phyloP scores from a whole-genome alignment of 2,797 vertebrate genomes.

The Zenarchopterus dispar region DNA sequence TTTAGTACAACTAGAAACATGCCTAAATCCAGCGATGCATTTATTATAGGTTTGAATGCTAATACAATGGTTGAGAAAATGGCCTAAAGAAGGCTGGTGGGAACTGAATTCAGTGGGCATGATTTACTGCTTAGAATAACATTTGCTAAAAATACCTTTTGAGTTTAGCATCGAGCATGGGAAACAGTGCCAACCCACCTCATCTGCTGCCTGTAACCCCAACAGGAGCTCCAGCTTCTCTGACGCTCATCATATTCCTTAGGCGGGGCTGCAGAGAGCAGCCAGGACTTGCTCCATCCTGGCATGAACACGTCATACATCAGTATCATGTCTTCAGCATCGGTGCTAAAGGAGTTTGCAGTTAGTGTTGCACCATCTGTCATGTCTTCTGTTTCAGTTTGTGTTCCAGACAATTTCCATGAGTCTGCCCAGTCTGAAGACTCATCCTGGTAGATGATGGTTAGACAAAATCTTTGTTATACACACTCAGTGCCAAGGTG shows the following conservation, averaged over 20 bases:
- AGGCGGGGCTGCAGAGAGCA: conserved; percentile 29
- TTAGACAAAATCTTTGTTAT: neutral
- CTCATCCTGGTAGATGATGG: conserved; percentile 31
- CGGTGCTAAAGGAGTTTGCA: neutral
- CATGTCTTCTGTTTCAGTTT: conserved; percentile 1
- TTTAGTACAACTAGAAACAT: too few species aligned
- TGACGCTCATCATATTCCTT: conserved; percentile 24
- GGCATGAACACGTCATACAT: conserved; percentile 37
- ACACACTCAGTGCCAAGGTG: neutral
- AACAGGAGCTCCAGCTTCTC: conserved; percentile 63
- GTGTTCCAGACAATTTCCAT: conserved; percentile 51
- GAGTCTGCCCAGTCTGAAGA: conserved; percentile 59
- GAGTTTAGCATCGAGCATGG: neutral
- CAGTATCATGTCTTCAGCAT: neutral
- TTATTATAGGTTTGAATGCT: too few species aligned
- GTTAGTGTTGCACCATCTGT: neutral
- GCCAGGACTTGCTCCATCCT: conserved; percentile 68
- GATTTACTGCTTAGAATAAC: neutral
- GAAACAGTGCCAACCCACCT: conserved; percentile 36
- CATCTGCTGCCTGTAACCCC: conserved; percentile 60
- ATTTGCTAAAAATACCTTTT: neutral
- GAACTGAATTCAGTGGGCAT: too few species aligned
- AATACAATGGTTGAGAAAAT: too few species aligned
- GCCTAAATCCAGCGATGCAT: too few species aligned
- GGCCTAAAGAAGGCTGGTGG: too few species aligned